Base-by-base conservation (phyloP, 2,888 invertebrate genomes). In the Hybos culiciformis region DNA sequence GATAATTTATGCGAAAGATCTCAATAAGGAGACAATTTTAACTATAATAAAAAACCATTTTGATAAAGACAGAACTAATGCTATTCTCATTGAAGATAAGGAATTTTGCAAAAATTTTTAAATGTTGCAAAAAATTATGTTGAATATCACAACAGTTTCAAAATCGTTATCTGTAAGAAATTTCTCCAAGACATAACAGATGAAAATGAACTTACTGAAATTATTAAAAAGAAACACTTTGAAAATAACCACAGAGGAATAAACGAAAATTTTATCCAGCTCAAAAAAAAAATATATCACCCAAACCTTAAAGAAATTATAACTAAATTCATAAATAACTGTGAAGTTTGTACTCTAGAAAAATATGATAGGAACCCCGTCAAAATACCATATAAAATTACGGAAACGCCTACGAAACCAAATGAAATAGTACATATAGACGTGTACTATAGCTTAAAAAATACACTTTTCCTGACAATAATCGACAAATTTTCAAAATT, bases 401-500 rank as follows among this genome's bases (percentile, higher is more conserved):
- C 50, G 1, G 50, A 51, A 41, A 53, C 52, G 2, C 47, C 52
- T 5, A 38, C 17, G 0, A 51, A 46, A 45, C 56, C 55, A 3
- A 45, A 50, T 5, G 51, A 55, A 43, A 48, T 50, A 6, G 34
- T 56, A 12, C 53, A 54, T 37, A 26, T 54, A 3, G 54, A 54
- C 39, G 48, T 51, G 3, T 55, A 51, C 26, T 48, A 45, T 19
- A 45, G 32, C 3, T 37, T 51, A 12, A 23, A 46, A 19, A 50
- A 51, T 37, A 24, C 41, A 2, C 23, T 49, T 4, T 53, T 51
- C 21, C 5, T 54, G 17, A 54, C 51, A 12, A 46, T 53, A 3
- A 47, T 53, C 3, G 54, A 55, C 18, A 46, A 51, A 24, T 55
- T 55, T 32, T 44, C 52, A 8, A 50, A 52, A 45, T 50, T 48